These are phyloP conservation scores for Polydrusus cervinus DNA, from an alignment of 2,888 invertebrate species.

Conservation along the genomic window DNA sequence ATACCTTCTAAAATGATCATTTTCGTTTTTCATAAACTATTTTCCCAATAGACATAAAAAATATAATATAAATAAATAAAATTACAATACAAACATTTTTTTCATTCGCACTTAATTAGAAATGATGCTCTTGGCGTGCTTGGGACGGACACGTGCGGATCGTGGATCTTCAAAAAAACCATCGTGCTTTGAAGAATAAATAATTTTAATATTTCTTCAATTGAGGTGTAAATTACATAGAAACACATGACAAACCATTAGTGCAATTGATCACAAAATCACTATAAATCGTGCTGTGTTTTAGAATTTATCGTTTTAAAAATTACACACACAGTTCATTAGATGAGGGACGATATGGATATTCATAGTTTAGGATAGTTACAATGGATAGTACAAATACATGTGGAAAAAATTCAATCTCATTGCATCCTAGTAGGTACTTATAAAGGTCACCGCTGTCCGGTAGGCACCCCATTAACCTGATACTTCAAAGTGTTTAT, in stretches of 20 bases:
- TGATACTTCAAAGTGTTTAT: no score
- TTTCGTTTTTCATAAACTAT: not conserved
- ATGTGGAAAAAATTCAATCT: no score
- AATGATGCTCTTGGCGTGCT: slow-evolving; percentile 59
- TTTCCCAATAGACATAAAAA: not conserved
- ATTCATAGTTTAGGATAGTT: no score
- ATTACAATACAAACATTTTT: slow-evolving; percentile 16
- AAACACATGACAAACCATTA: not conserved
- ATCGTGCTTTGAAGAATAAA: slow-evolving; percentile 56
- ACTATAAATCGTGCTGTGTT: no score
- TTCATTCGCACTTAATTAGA: slow-evolving; percentile 57
- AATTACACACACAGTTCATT: no score
- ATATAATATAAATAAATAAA: slow-evolving; percentile 12
- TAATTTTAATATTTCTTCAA: not conserved
- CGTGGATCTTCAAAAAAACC: slow-evolving; percentile 57
- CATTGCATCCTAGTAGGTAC: no score
- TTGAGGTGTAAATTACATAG: not conserved
- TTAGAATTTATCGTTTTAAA: no score
- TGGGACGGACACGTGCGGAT: slow-evolving; percentile 57
- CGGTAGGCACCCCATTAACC: no score
- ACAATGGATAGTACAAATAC: no score
- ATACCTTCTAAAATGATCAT: slow-evolving; percentile 5
- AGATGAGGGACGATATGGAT: no score
- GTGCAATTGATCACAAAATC: no score
- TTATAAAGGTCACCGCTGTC: no score